Base-by-base conservation (phyloP, 1,140 invertebrate genomes). In the Apis laboriosa region DNA sequence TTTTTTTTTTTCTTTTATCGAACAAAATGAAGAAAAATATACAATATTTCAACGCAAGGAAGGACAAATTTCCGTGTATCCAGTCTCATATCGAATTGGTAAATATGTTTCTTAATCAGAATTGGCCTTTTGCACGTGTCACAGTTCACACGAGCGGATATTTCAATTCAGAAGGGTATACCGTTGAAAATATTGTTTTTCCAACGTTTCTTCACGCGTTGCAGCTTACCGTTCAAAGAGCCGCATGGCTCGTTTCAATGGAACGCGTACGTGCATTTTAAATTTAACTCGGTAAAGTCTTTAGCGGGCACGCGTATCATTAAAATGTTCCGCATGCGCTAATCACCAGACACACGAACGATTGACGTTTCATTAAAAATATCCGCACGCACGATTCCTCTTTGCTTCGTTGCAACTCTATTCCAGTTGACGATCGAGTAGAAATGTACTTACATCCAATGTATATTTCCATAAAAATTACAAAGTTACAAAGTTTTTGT, bases 301-400 rank as follows among this genome's bases (percentile, higher is more conserved):
- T 58, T 61, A 68, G 73, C 74, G 55, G 53, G 73, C 74, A 77
- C 80, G 80, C 80, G 80, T 77, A 75, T 82, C 80, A 82, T 82
- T 82, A 82, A 82, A 82, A 82, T 82, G 80, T 82, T 77, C 64
- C 80, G 73, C 73, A 68, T 82, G 80, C 80, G 74, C 74, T 82
- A 82, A 82, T 82, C 80, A 82, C 73, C 64, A 82, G 80, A 82
- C 80, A 77, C 80, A 82, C 80, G 67, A 78, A 71, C 66, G 58
- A 72, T 78, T 49, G 67, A 12, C 70, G 70, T 73, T 67, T 74
- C 76, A 70, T 78, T 70, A 64, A 72, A 78, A 83, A 78, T 78
- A 83, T 72, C 43, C 58, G 58, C 76, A 78, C 76, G 76, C 66
- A 71, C 67, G 28, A 43, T 43, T 51, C 43, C n/a, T 64, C 24